Evolutionary conservation across 2,113 vertebrate genomes (phyloP).

Genomic region (Etheostoma spectabile): DNA sequence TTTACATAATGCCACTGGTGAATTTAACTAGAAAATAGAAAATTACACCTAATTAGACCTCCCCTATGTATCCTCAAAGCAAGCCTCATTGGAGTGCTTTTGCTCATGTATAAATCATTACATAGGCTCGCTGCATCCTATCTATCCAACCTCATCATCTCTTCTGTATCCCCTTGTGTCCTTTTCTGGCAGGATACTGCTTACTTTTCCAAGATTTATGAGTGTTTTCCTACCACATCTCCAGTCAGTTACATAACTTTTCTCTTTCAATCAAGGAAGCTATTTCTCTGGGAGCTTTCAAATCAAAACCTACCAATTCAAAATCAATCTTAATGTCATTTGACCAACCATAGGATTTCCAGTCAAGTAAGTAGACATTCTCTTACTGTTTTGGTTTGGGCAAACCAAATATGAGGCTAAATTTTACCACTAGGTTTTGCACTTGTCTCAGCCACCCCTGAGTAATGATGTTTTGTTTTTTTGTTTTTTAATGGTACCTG

Average conservation of each 20-base stretch:
- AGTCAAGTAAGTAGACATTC: background rate
- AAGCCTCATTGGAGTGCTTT: constrained; percentile 18
- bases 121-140: background rate
- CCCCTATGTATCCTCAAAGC: background rate
- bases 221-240: constrained; percentile 10
- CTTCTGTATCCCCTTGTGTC: constrained; percentile 23
- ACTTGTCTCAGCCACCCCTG: too few species aligned
- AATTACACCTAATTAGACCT: constrained; percentile 28
- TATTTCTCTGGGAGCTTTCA: background rate
- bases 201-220: constrained; percentile 30
- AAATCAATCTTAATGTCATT: constrained; percentile 7
- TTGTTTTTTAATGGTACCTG: too few species aligned
- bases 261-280: background rate
- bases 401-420: background rate
- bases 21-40: constrained; percentile 34
- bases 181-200: constrained; percentile 21
- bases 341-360: background rate
- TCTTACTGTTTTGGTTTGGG: background rate
- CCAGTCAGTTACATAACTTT: constrained; percentile 4
- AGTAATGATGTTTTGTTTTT: too few species aligned
- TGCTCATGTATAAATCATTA: constrained; percentile 42
- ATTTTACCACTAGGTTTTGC: too few species aligned
- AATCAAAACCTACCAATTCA: background rate
- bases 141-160: constrained; percentile 27
- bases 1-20: constrained; percentile 25